Conservation (phyloP, 2,888 invertebrate genomes). For the Eupithecia inturbata region DNA sequence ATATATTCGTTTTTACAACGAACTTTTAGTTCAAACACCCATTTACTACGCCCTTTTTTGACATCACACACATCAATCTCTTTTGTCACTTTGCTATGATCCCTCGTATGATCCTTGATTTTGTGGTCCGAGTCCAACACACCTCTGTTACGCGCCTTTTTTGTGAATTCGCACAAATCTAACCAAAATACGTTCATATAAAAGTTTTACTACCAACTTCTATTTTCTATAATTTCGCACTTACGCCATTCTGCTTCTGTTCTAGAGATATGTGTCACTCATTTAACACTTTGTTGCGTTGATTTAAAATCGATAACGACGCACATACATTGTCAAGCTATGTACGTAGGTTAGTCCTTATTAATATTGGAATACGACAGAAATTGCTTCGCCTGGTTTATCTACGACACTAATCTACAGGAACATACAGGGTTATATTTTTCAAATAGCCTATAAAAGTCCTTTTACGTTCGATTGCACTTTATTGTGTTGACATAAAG, state of each 20-base stretch:
- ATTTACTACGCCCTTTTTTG: not conserved
- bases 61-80: not conserved
- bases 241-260: not conserved
- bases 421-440: conserved; percentile 12
- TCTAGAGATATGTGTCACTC: conserved; percentile 62
- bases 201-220: not conserved
- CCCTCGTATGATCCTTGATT: not conserved
- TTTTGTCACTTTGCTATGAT: not conserved
- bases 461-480: conserved; percentile 29
- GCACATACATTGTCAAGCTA: not conserved
- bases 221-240: not conserved
- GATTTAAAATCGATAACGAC: conserved; percentile 10
- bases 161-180: not conserved
- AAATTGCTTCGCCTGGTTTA: not conserved
- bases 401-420: conserved; percentile 9
- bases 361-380: not conserved
- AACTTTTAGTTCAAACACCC: not conserved
- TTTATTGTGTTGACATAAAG: conserved; percentile 23
- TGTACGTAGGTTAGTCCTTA: not conserved
- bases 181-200: not conserved
- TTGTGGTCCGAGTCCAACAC: not conserved
- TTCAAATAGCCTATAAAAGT: conserved; percentile 14
- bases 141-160: not conserved
- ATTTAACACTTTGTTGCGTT: conserved; percentile 50
- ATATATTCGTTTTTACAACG: not conserved